Conservation (phyloP, 2,113 vertebrate genomes). For the Pelmatolapia mariae region DNA sequence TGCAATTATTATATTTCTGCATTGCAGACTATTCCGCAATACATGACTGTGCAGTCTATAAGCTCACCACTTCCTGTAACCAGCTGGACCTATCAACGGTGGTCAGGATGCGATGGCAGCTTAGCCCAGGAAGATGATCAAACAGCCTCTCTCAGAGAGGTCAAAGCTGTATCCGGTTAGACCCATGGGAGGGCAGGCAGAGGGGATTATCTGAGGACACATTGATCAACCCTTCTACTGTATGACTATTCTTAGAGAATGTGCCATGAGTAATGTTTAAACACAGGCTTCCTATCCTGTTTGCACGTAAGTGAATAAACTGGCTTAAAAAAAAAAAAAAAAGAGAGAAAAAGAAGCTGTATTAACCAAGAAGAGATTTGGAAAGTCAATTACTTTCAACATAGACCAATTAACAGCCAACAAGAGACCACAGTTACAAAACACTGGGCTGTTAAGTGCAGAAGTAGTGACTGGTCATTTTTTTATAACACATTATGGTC, state of each 20-base stretch:
- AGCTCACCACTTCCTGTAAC: conserved; percentile 42
- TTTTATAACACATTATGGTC: background rate
- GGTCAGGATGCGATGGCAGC: conserved; percentile 35
- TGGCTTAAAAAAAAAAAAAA: background rate
- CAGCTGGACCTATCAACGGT: conserved; percentile 20
- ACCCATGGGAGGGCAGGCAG: background rate
- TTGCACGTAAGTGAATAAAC: background rate
- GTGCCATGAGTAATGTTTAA: background rate
- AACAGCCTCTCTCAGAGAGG: conserved; percentile 17
- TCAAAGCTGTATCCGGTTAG: conserved; percentile 29
- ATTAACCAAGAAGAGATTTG: background rate
- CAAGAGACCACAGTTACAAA: background rate
- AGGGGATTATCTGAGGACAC: background rate
- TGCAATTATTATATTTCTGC: background rate
- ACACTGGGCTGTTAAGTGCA: background rate
- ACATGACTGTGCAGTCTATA: conserved; percentile 14
- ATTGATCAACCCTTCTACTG: background rate
- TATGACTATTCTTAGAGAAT: background rate
- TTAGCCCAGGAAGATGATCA: conserved; percentile 36
- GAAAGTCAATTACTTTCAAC: background rate
- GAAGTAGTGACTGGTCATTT: background rate
- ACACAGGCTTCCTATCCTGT: background rate
- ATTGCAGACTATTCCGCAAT: background rate
- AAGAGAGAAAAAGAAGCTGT: rapidly evolving
- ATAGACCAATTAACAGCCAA: background rate